Evolutionary conservation across 2,888 invertebrate genomes (phyloP), one percentile per base, ranked within the genome.

Genomic region (Halocaridina rubra): DNA sequence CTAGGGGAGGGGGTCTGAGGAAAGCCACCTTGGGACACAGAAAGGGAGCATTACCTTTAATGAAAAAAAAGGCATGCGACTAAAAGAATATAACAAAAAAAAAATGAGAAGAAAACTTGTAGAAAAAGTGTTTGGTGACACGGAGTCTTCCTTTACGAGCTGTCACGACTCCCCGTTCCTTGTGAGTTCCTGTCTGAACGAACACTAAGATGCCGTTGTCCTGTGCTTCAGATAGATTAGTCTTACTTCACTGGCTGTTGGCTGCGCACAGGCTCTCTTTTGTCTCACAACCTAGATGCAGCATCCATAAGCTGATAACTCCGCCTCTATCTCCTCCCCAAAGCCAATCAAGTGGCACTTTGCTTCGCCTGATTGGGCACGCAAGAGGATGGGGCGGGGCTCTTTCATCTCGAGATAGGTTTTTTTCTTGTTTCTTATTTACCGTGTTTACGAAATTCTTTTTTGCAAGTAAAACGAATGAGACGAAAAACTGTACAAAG

Each of bases 241-340:
- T 81, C 81, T 75, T 81, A 81, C 67, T 81, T 76, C 75, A 81
- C 74, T 81, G 81, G 32, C 76, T 81, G 76, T 76, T 57, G 76
- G 32, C 24, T 30, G 46, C 19, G 30, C 30, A 81, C 81, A 81
- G 53, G 13, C 33, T 67, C 32, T 69, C 64, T 76, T 69, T 81
- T 75, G 64, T 67, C 32, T 64, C 67, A 29, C 76, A 76, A 64
- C 67, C n/a, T 24, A 64, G 64, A 75, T 64, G 64, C 76, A 64
- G 64, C 67, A 75, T 46, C 64, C 19, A 10, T 46, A 39, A 22
- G 16, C 27, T 7, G n/a, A 1, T 5, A 19, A 46, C 81, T 29
- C 81, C 81, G n/a, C 74, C 81, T 53, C 57, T 59, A 16, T 29
- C 46, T 16, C 4, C 19, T 3, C 5, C 67, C 24, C 67, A n/a